A percentile compares a stretch with the other conserved stretches of the same genome.
Conservation (phyloP, 2,888 invertebrate genomes). For the Aspidiotus destructor region DNA sequence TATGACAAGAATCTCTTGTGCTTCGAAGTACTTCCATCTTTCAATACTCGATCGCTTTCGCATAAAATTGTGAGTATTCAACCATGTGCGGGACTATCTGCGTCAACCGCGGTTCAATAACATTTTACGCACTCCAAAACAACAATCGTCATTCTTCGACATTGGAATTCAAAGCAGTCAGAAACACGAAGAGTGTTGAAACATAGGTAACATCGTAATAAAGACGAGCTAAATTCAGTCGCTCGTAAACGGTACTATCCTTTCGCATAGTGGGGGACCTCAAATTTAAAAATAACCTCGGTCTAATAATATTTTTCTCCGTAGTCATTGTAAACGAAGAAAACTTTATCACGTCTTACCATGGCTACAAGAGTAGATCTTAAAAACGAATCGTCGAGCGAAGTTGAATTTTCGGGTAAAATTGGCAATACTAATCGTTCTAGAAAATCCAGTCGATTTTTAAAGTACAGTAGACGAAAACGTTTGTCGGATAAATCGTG, state of each 20-base stretch:
- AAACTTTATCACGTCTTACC: background rate
- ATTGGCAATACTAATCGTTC: constrained; percentile 7
- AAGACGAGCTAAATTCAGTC: too few species aligned
- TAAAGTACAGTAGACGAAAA: background rate
- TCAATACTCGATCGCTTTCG: too few species aligned
- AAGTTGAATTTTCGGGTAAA: constrained; percentile 9
- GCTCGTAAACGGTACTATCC: background rate
- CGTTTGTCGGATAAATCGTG: constrained; percentile 1
- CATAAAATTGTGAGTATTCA: too few species aligned
- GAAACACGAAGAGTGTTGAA: too few species aligned
- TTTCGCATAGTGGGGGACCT: constrained; percentile 1
- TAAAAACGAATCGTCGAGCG: background rate
- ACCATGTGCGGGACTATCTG: too few species aligned
- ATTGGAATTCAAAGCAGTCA: too few species aligned
- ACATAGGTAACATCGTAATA: too few species aligned
- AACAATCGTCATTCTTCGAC: too few species aligned
- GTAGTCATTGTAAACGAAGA: background rate
- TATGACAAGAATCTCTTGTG: too few species aligned
- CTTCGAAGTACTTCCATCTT: too few species aligned
- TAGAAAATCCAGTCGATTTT: background rate
- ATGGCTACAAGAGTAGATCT: background rate
- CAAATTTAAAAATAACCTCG: constrained; percentile 21
- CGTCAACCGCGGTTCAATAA: too few species aligned
- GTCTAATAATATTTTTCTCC: constrained; percentile 22
- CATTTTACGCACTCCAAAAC: too few species aligned